A percentile compares a stretch with the other conserved stretches of the same genome.
Evolutionary conservation across 2,797 vertebrate species (phyloP).

Genomic region (Emydoidea blandingii): DNA sequence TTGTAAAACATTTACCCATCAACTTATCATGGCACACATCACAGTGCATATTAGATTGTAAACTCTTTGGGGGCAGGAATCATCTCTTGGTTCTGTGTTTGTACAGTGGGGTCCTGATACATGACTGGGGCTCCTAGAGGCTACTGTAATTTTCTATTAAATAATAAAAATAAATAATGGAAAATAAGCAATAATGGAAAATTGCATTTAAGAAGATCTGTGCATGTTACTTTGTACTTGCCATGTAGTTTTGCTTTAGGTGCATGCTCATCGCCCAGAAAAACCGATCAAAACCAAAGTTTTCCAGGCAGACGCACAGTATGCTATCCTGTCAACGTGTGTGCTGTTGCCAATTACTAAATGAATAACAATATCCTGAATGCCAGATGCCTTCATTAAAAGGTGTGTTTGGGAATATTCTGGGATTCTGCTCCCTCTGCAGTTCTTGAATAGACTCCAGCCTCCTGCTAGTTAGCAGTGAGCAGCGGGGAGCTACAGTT

Average conservation of each 20-base stretch:
- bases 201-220: constrained; percentile 65
- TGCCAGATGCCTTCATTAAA: constrained; percentile 62
- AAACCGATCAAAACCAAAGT: constrained; percentile 65
- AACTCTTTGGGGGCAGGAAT: neutral
- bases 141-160: neutral
- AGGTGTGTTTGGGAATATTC: constrained; percentile 58
- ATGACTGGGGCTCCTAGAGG: neutral
- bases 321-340: constrained; percentile 29
- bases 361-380: constrained; percentile 43
- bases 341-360: constrained; percentile 39
- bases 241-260: constrained; percentile 46
- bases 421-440: constrained; percentile 62
- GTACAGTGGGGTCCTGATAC: neutral
- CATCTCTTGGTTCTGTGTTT: neutral
- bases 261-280: constrained; percentile 62
- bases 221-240: constrained; percentile 52
- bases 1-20: neutral
- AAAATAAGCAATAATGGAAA: neutral
- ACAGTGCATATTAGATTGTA: neutral
- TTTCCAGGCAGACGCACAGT: constrained; percentile 49
- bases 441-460: constrained; percentile 57
- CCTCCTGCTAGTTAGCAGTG: constrained; percentile 32
- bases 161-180: neutral
- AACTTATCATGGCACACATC: neutral
- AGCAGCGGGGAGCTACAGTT: constrained; percentile 59